Percentiles rank a stretch among this genome's conserved stretches.
Conservation (phyloP, 2,113 vertebrate species). For the Thomomys bottae region DNA sequence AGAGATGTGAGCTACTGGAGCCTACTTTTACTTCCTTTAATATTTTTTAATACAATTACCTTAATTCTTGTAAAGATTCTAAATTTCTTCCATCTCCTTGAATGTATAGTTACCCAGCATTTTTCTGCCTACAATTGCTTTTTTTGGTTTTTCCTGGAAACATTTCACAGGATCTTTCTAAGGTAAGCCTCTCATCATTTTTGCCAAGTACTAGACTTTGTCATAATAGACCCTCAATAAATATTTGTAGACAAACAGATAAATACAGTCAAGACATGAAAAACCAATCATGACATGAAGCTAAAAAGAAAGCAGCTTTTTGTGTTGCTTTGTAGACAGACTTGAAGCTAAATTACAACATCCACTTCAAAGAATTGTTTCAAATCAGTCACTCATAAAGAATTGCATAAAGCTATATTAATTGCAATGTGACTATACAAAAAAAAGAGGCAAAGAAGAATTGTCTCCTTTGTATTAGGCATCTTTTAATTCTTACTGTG, state of each 20-base stretch:
- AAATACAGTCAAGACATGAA: slow-evolving; percentile 46
- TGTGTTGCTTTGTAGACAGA: slow-evolving; percentile 55
- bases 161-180: slow-evolving; percentile 51
- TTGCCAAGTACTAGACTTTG: slow-evolving; percentile 16
- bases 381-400: slow-evolving; percentile 52
- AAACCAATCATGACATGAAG: slow-evolving; percentile 58
- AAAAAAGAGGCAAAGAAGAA: background rate
- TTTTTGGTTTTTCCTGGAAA: slow-evolving; percentile 54
- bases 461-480: background rate
- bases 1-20: no score
- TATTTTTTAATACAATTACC: slow-evolving; percentile 15
- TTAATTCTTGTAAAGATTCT: slow-evolving; percentile 50
- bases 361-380: slow-evolving; percentile 56
- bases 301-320: slow-evolving; percentile 64
- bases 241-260: slow-evolving; percentile 71
- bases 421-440: slow-evolving; percentile 39
- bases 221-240: slow-evolving; percentile 58
- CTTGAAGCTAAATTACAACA: slow-evolving; percentile 55
- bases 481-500: slow-evolving; percentile 23
- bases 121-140: background rate
- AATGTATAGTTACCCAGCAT: background rate
- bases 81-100: slow-evolving; percentile 56
- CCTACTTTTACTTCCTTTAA: background rate
- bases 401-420: slow-evolving; percentile 39
- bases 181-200: slow-evolving; percentile 47